Conservation (phyloP, 2,888 invertebrate species). For the Cephus spinipes region DNA sequence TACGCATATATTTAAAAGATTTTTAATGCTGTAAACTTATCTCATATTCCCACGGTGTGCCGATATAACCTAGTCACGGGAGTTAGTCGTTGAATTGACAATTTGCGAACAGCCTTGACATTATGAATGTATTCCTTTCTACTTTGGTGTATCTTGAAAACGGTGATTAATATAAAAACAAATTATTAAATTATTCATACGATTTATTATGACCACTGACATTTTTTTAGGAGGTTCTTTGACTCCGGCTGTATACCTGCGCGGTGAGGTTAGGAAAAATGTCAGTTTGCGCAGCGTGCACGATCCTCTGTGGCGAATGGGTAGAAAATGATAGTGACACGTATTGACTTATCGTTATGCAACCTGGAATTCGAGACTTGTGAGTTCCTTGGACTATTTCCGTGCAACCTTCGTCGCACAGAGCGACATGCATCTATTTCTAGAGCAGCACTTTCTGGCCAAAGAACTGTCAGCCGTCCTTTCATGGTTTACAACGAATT, state of each 20-base stretch:
- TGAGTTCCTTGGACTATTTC: constrained; percentile 2
- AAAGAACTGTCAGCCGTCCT: neutral
- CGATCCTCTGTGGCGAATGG: neutral
- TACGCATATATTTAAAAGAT: neutral
- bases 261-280: neutral
- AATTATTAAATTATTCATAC: too few species aligned
- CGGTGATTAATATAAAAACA: neutral
- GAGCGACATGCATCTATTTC: neutral
- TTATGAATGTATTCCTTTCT: neutral
- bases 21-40: neutral
- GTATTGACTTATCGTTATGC: constrained; percentile 5
- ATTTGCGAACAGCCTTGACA: too few species aligned
- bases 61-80: neutral
- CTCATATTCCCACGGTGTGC: neutral
- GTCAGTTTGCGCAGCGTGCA: neutral
- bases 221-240: neutral
- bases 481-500: neutral
- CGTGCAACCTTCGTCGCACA: neutral
- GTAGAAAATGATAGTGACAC: neutral
- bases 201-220: too few species aligned
- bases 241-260: neutral
- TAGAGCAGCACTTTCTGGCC: neutral
- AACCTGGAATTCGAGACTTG: constrained; percentile 3
- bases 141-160: neutral
- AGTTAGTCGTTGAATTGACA: too few species aligned